Conservation (phyloP, 1,140 invertebrate genomes). For the Psilanteris sp. region DNA sequence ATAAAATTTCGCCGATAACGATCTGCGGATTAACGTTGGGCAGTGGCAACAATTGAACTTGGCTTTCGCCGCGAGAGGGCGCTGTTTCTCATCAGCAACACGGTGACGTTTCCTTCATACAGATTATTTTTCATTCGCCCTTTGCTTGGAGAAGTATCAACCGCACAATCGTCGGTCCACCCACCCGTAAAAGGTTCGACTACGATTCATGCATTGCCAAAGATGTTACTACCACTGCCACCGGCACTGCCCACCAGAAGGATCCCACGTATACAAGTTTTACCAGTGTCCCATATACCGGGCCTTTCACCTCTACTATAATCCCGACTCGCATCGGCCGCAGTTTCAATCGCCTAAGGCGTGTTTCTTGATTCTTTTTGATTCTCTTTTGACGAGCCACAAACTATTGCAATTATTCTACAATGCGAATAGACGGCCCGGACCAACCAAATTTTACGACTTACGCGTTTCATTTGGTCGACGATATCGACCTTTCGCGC, state of each 20-base stretch:
- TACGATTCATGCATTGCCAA: conserved; percentile 65
- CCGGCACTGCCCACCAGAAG: conserved; percentile 59
- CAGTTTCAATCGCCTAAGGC: conserved; percentile 58
- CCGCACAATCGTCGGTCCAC: conserved; percentile 51
- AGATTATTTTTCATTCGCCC: conserved; percentile 46
- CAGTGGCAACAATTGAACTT: conserved; percentile 18
- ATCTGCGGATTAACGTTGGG: conserved; percentile 13
- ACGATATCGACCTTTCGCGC: no score
- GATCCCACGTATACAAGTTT: conserved; percentile 73
- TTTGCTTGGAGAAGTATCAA: conserved; percentile 45
- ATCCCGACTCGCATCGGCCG: conserved; percentile 55
- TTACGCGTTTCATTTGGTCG: no score
- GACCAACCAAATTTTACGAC: no score
- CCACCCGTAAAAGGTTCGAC: conserved; percentile 73
- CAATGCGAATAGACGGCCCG: conserved; percentile 39
- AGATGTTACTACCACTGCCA: conserved; percentile 63
- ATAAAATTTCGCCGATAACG: conserved; percentile 18
- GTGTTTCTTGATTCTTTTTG: conserved; percentile 51
- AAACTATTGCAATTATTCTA: conserved; percentile 56
- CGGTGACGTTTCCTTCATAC: conserved; percentile 46
- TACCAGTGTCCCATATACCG: conserved; percentile 74
- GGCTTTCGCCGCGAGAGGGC: conserved; percentile 41
- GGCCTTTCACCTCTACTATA: conserved; percentile 76
- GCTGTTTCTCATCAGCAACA: conserved; percentile 45
- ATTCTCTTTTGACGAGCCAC: conserved; percentile 38